Evolutionary conservation across 2,113 vertebrate species (phyloP), one percentile per base, ranked within the genome.

Genomic region (Maccullochella peelii): DNA sequence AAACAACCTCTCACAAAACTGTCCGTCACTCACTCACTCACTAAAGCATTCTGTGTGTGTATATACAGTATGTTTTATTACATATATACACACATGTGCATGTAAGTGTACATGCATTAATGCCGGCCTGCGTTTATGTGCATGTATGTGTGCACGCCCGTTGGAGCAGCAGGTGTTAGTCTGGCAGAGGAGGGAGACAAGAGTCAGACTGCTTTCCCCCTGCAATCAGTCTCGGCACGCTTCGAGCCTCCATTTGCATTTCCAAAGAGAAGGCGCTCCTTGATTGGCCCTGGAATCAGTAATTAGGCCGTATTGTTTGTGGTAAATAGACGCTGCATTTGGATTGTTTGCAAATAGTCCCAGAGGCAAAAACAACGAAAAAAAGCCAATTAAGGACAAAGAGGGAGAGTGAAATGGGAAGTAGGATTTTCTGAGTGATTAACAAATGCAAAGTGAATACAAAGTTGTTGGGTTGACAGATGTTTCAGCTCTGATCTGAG

Each of bases 291-390:
- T 87, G 79, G 92, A 94, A 93, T 95, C 87, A 81, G 93, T 95
- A 96, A 96, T 96, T 96, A 96, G 86, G 86, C 89, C 87, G 89
- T 85, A 96, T 96, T 96, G 96, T 96, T 96, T 94, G 94, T 75
- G 84, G 92, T 95, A 96, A 96, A 96, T 94, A 96, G 90, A 94
- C 86, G 83, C 82, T 76, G 88, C 92, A 89, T 92, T 91, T 84
- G 94, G 93, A 94, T 94, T 95, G 94, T 95, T 95, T 96, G 94
- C 95, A 95, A 95, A 95, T 95, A 94, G 90, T 92, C 88, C 68
- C 55, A 8, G 27, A 80, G 88, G 89, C 88, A 84, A 85, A 92
- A 91, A 91, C 80, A 86, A 88, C 5, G 30, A 58, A 88, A 89
- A 92, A 91, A 90, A 80, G 86, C 74, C 91, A 95, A 96, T 95